phyloP scores from a whole-genome alignment of 2,113 vertebrate genomes.

The Nibea coibor region DNA sequence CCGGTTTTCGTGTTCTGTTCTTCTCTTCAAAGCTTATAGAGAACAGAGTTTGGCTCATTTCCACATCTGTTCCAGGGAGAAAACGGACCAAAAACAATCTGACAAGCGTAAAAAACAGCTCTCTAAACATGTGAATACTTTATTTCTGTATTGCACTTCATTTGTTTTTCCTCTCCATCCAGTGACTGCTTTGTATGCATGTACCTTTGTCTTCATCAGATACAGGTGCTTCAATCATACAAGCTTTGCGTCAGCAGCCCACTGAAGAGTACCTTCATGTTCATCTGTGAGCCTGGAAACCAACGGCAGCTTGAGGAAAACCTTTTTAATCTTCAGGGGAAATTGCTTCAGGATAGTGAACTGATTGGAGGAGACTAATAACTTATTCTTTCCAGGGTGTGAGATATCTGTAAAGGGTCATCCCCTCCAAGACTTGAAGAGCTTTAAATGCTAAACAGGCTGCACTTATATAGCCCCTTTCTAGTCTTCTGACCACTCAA shows the following conservation, averaged over 20 bases:
- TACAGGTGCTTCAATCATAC: too few relatives aligned
- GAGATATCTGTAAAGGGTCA: background rate
- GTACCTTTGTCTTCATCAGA: background rate
- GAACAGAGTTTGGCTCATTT: background rate
- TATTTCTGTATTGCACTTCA: background rate
- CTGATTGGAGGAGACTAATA: background rate
- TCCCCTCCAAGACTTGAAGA: background rate
- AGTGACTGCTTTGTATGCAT: background rate
- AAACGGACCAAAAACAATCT: background rate
- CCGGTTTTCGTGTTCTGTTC: background rate
- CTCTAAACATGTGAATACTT: background rate
- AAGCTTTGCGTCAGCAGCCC: background rate
- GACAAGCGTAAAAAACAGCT: background rate
- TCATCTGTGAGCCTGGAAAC: background rate
- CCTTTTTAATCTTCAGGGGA: background rate
- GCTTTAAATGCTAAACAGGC: too few relatives aligned
- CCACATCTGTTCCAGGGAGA: too few relatives aligned
- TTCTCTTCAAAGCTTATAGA: background rate
- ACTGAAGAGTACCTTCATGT: background rate
- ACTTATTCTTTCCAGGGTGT: background rate
- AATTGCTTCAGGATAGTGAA: background rate
- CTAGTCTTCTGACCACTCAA: too few relatives aligned
- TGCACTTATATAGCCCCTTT: too few relatives aligned
- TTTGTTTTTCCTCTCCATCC: background rate
- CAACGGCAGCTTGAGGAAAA: background rate